These are phyloP conservation scores for Jacana jacana DNA, from an alignment of 2,113 vertebrate genomes.

Conservation along the genomic window DNA sequence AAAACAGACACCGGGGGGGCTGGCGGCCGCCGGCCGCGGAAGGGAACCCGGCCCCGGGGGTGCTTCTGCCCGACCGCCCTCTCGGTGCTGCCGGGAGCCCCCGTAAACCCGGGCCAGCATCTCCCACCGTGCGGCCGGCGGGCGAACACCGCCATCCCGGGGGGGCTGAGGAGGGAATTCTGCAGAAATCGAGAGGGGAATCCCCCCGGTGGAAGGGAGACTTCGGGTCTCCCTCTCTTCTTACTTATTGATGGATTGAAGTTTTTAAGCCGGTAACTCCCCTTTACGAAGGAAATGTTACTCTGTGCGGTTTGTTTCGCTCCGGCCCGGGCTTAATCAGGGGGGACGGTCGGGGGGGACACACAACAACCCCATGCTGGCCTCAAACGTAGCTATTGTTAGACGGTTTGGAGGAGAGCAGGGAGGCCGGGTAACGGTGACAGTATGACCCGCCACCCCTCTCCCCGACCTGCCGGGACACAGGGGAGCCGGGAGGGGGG, in stretches of 20 bases:
- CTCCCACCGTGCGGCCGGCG: rapidly evolving
- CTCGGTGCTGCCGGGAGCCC: not conserved
- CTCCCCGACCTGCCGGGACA: not conserved
- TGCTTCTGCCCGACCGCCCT: not conserved
- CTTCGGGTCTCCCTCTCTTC: too few species aligned
- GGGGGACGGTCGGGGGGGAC: too few species aligned
- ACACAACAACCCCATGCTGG: not conserved
- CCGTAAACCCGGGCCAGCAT: not conserved
- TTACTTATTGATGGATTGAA: too few species aligned
- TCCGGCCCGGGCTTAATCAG: slow-evolving; percentile 20
- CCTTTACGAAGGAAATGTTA: not conserved
- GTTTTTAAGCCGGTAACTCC: not conserved
- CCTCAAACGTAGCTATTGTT: not conserved
- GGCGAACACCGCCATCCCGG: not conserved
- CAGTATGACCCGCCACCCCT: not conserved
- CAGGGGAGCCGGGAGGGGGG: not conserved
- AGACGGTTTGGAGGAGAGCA: not conserved
- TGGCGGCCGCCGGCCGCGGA: too few species aligned
- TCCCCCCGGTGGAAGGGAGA: not conserved
- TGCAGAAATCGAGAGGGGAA: not conserved
- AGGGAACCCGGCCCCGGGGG: too few species aligned
- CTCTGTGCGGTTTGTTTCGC: not conserved
- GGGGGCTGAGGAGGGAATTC: not conserved
- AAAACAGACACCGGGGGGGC: not conserved
- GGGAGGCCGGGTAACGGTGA: not conserved